These are phyloP conservation scores for Diabrotica virgifera DNA, from an alignment of 1,140 invertebrate genomes.

Conservation along the genomic window DNA sequence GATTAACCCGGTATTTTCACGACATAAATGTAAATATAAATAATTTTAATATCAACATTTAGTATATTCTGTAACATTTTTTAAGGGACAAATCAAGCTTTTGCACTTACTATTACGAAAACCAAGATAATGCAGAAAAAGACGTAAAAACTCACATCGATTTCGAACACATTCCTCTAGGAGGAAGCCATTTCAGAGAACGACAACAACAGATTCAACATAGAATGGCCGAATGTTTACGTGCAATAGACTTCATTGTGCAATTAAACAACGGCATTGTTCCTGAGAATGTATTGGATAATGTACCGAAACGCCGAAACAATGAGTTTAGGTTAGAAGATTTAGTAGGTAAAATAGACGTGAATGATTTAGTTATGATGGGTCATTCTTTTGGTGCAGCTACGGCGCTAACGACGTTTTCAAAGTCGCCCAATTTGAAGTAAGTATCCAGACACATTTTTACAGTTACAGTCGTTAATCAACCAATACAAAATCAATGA, in stretches of 20 bases:
- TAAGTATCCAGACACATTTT: constrained; percentile 37
- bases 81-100: constrained; percentile 58
- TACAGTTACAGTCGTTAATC: too few species aligned
- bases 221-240: constrained; percentile 52
- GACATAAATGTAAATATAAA: too few species aligned
- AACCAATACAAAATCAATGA: too few species aligned
- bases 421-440: constrained; percentile 56
- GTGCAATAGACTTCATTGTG: constrained; percentile 55
- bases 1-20: too few species aligned
- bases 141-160: constrained; percentile 42
- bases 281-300: constrained; percentile 56
- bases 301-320: constrained; percentile 25
- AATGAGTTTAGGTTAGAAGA: constrained; percentile 36
- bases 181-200: constrained; percentile 42
- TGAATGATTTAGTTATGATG: constrained; percentile 53
- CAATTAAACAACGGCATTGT: constrained; percentile 54
- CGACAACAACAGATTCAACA: constrained; percentile 48
- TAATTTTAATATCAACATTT: too few species aligned
- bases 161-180: constrained; percentile 41
- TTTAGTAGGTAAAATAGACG: constrained; percentile 56
- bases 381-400: constrained; percentile 71
- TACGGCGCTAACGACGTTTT: constrained; percentile 56
- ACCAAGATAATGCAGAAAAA: constrained; percentile 40
- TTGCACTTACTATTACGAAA: constrained; percentile 54
- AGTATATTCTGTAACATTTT: background rate